Conservation (phyloP, 2,797 vertebrate species). For the Periparus ater region DNA sequence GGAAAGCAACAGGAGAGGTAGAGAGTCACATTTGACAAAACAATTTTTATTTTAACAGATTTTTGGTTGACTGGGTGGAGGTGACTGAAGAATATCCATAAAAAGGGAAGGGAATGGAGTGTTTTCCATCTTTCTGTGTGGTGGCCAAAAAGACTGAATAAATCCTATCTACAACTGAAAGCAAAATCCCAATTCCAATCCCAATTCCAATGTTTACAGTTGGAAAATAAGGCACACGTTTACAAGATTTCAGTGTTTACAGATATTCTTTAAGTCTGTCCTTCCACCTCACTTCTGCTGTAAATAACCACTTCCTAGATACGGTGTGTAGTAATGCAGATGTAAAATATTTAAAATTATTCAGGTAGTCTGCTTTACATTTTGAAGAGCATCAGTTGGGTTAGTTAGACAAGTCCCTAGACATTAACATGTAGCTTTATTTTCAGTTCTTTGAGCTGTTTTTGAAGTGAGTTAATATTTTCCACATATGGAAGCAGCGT, state of each 20-base stretch:
- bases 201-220: accelerated
- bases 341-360: neutral
- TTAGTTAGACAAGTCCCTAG: neutral
- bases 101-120: neutral
- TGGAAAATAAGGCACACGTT: neutral
- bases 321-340: neutral
- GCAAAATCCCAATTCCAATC: accelerated
- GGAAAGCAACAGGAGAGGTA: neutral
- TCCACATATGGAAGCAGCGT: neutral
- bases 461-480: neutral
- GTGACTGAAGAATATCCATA: neutral
- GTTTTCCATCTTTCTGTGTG: neutral
- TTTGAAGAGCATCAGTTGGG: neutral
- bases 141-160: neutral
- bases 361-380: neutral
- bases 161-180: neutral
- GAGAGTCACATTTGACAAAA: neutral
- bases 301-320: neutral
- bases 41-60: neutral
- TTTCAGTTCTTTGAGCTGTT: neutral
- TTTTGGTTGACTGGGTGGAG: neutral
- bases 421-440: neutral
- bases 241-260: neutral
- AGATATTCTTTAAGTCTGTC: neutral
- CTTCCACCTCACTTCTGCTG: neutral